Base-by-base conservation (phyloP, 2,113 vertebrate genomes). In the Austrofundulus limnaeus region DNA sequence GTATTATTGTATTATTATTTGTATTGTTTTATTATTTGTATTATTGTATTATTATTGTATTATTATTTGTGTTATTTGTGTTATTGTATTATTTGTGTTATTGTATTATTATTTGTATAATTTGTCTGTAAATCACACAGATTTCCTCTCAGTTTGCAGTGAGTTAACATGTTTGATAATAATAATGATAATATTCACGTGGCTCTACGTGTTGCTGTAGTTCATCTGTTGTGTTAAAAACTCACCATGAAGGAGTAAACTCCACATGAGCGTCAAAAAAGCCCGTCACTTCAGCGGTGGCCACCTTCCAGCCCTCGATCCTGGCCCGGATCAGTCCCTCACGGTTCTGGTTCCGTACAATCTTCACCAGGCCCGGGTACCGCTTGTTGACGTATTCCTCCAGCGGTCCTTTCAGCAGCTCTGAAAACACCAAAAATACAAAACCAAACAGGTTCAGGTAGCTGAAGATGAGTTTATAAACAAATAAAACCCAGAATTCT, bases 211-310 rank as follows among this genome's bases (percentile, higher is more conserved):
- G n/a, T n/a, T n/a, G n/a, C n/a, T n/a, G n/a, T n/a, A n/a, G n/a
- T n/a, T n/a, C n/a, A n/a, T n/a, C n/a, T n/a, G n/a, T n/a, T n/a
- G n/a, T n/a, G 19, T 2, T 38, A 17, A 9, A 0, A 0, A 46
- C 95, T 84, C 92, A 99, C 97, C 97, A 99, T 77, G 93, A 93
- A 0, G 96, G 94, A 0, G 96, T 98, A 87, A 99, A 99, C 82
- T 99, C 97, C 82, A 98, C 96, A 0, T 99, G 97, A 20, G 96
- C 96, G 52, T 99, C 97, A 1, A 99, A 99, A 74, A 99, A 97
- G 0, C 96, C 97, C 0, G 95, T 95, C 86, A 98, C 91, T 79
- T 97, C 96, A 7, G 92, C 97, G 0, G 93, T 96, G 70, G 97
- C 96, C 2, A 70, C 96, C 80, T 97, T 98, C 96, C 96, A 98